Conservation (phyloP, 2,113 vertebrate genomes). For the Chauna torquata region DNA sequence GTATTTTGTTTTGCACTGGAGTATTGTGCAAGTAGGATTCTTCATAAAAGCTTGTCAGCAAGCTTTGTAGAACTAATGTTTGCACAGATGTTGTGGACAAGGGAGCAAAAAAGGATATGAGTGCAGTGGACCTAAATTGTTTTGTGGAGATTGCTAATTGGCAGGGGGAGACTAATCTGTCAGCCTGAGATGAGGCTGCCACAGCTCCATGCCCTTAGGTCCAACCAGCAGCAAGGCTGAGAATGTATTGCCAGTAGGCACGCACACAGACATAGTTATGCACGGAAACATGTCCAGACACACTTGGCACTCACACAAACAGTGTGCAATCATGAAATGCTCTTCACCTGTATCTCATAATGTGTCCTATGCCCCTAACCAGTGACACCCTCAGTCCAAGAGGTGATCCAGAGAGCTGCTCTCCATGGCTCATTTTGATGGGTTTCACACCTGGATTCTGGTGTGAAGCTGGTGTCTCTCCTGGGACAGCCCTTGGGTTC, state of each 20-base stretch:
- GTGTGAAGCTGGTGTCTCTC: neutral
- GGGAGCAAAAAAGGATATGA: neutral
- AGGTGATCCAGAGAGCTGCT: neutral
- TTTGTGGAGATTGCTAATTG: neutral
- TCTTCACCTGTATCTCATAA: neutral
- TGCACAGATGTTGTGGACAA: neutral
- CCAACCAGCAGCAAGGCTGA: neutral
- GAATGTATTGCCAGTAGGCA: neutral
- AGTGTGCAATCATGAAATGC: neutral
- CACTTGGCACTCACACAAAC: neutral
- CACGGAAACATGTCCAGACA: neutral
- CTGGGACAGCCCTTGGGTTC: neutral
- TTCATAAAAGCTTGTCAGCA: neutral
- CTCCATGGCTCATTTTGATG: neutral
- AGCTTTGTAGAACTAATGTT: neutral
- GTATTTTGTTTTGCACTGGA: neutral
- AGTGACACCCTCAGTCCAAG: neutral
- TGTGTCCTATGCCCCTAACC: neutral
- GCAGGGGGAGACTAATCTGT: neutral
- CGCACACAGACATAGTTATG: neutral
- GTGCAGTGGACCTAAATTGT: neutral
- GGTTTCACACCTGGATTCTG: neutral
- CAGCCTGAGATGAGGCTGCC: neutral
- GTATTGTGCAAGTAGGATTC: neutral
- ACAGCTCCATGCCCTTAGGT: neutral